These are phyloP conservation scores for Zygothrica quintamaculata DNA, from an alignment of 2,888 invertebrate genomes.

Conservation along the genomic window DNA sequence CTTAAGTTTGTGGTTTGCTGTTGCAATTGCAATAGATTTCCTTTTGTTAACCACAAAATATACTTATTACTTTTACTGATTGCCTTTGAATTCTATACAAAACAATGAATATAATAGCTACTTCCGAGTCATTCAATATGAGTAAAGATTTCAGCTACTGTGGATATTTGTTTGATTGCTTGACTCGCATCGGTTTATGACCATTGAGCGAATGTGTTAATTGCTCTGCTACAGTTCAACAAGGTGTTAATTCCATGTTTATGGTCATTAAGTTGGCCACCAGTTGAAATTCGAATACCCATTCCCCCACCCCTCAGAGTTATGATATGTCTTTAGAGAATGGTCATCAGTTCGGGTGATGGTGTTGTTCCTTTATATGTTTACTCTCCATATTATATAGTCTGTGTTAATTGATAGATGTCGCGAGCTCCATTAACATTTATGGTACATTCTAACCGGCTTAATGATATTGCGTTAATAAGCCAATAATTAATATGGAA, in stretches of 20 bases:
- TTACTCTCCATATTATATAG: conserved; percentile 22
- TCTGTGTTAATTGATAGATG: conserved; percentile 41
- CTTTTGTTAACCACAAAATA: conserved; percentile 5
- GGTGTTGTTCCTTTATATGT: conserved; percentile 32
- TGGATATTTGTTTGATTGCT: conserved; percentile 23
- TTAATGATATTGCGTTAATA: conserved; percentile 13
- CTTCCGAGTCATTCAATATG: no score
- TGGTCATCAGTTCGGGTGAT: conserved; percentile 35
- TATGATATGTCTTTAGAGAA: conserved; percentile 64
- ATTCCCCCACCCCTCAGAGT: conserved; percentile 42
- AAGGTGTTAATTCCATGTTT: conserved; percentile 80
- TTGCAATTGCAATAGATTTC: conserved; percentile 13
- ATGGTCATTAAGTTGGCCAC: conserved; percentile 71
- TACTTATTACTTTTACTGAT: neutral
- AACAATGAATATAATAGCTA: no score
- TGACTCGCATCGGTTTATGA: conserved; percentile 42
- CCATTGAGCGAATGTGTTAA: conserved; percentile 76
- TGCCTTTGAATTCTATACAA: no score
- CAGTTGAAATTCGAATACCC: conserved; percentile 55
- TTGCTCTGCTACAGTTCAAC: conserved; percentile 63
- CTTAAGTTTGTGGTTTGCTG: conserved; percentile 9
- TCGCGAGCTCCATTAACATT: conserved; percentile 27
- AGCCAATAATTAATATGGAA: conserved; percentile 21
- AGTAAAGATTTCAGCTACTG: conserved; percentile 5
- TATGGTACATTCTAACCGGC: conserved; percentile 50